A percentile compares a stretch with the other conserved stretches of the same genome.
Conservation (phyloP, 2,888 invertebrate genomes). For the Lypha dubia region DNA sequence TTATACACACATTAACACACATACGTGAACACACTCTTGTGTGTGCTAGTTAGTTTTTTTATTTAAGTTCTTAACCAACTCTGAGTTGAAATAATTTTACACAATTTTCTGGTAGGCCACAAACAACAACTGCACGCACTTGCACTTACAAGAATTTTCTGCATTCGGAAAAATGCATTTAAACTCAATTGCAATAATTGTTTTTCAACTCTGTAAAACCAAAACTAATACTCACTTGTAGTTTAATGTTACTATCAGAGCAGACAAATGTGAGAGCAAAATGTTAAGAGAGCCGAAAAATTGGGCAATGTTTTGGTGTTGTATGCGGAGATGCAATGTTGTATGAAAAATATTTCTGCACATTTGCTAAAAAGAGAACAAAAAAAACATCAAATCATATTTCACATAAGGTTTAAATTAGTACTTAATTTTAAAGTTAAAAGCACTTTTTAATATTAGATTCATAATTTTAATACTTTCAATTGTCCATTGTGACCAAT, state of each 20-base stretch:
- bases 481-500: no score
- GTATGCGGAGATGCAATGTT: no score
- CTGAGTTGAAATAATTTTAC: conserved; percentile 73
- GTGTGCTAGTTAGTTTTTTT: conserved; percentile 17
- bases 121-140: conserved; percentile 53
- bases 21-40: not conserved
- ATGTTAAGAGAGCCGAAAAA: not conserved
- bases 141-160: conserved; percentile 20
- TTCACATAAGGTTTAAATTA: no score
- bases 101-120: conserved; percentile 73
- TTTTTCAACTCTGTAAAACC: not conserved
- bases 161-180: conserved; percentile 32
- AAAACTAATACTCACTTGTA: not conserved
- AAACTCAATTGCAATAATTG: conserved; percentile 1
- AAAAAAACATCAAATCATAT: no score
- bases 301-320: no score
- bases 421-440: no score
- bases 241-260: not conserved
- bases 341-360: no score
- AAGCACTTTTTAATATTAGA: no score
- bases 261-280: not conserved
- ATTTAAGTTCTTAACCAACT: conserved; percentile 41
- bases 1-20: not conserved
- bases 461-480: no score
- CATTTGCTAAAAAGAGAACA: no score